Percentiles rank a stretch among this genome's conserved stretches.
Evolutionary conservation across 2,797 vertebrate genomes (phyloP).

Genomic region (Siniperca undulata): DNA sequence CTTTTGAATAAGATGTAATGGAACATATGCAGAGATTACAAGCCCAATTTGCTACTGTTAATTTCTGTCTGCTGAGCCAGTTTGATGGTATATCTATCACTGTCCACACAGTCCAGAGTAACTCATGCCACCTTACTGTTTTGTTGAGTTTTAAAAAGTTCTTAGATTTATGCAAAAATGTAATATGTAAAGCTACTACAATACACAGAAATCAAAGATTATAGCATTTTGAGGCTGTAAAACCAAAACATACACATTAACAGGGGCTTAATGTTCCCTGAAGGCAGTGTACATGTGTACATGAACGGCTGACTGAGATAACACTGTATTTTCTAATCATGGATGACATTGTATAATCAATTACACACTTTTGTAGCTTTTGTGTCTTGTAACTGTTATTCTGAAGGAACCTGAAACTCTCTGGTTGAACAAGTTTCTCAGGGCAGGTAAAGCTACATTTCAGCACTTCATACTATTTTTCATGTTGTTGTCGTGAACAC

Average conservation of each 20-base stretch:
- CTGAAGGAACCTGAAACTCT: not conserved
- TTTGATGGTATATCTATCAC: not conserved
- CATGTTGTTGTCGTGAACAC: not conserved
- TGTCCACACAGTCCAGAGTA: not conserved
- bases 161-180: not conserved
- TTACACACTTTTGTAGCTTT: not conserved
- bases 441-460: no score
- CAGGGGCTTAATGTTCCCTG: not conserved
- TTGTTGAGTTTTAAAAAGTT: not conserved
- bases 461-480: not conserved
- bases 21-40: constrained; percentile 30
- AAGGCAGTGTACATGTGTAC: not conserved
- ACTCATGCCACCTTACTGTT: not conserved
- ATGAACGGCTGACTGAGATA: not conserved
- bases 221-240: not conserved
- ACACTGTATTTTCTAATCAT: not conserved
- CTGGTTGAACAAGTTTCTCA: not conserved
- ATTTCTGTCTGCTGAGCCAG: not conserved
- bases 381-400: not conserved
- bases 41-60: constrained; percentile 3
- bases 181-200: not conserved
- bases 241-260: not conserved
- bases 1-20: constrained; percentile 19
- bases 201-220: not conserved
- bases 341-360: not conserved